Conservation (phyloP, 92 coral and sea anemone species). For the Heteractis magnifica region DNA sequence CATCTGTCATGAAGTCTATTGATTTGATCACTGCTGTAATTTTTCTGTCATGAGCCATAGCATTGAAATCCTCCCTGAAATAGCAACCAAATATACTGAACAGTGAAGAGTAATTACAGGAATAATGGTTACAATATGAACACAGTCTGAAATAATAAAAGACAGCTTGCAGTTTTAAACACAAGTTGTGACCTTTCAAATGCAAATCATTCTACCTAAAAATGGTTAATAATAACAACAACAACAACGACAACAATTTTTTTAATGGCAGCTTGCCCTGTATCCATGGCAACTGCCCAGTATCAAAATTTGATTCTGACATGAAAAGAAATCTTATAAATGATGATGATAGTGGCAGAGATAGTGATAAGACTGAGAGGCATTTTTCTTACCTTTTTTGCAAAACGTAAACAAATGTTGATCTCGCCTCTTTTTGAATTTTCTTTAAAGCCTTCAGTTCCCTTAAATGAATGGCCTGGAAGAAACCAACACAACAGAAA, state of each 20-base stretch:
- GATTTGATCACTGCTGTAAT: constrained; percentile 64
- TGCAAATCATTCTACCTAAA: no score
- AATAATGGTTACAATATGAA: no score
- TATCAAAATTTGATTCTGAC: no score
- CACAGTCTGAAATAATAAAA: no score
- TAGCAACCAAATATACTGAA: background rate
- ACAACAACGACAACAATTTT: no score
- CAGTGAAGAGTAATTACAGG: no score
- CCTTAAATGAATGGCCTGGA: constrained; percentile 79
- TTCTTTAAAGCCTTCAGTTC: constrained; percentile 79
- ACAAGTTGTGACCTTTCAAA: no score
- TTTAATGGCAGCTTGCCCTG: no score
- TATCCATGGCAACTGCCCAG: no score
- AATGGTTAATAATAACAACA: no score
- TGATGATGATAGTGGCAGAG: background rate
- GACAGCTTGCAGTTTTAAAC: no score
- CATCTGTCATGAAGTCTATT: constrained; percentile 61
- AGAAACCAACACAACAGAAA: background rate
- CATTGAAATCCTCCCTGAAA: constrained; percentile 71
- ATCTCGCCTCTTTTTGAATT: constrained; percentile 73
- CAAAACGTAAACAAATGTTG: constrained; percentile 72
- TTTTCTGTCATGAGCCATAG: constrained; percentile 71
- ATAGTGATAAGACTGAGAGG: background rate
- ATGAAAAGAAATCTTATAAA: no score
- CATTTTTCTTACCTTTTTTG: constrained; percentile 66